A percentile compares a stretch with the other conserved stretches of the same genome.
These are phyloP conservation scores for Panzeria rudis DNA, from an alignment of 2,888 invertebrate genomes.

Conservation along the genomic window DNA sequence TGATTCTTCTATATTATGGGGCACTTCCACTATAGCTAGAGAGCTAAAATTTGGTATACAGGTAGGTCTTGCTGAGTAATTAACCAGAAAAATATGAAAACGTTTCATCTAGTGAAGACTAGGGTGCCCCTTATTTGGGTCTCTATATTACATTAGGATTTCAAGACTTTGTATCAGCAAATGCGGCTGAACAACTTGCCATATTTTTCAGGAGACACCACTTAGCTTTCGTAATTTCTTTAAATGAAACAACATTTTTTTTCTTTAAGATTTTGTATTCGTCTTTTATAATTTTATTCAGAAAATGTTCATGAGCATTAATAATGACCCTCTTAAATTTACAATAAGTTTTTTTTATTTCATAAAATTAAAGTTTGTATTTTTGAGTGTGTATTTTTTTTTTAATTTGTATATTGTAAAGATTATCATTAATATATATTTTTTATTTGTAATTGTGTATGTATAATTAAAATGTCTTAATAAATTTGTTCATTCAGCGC, in stretches of 20 bases:
- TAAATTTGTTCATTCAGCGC: slow-evolving; percentile 55
- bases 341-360: slow-evolving; percentile 48
- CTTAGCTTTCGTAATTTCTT: too few relatives aligned
- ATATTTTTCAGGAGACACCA: too few relatives aligned
- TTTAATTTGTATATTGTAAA: slow-evolving; percentile 49
- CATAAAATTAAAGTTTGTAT: slow-evolving; percentile 18
- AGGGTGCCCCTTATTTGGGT: too few relatives aligned
- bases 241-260: neutral
- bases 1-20: too few relatives aligned
- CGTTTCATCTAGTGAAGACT: too few relatives aligned
- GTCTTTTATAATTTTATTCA: slow-evolving; percentile 64
- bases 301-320: slow-evolving; percentile 69
- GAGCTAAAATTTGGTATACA: too few relatives aligned
- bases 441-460: slow-evolving; percentile 39
- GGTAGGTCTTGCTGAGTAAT: too few relatives aligned
- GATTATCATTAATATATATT: slow-evolving; percentile 34
- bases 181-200: too few relatives aligned
- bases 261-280: slow-evolving; percentile 40
- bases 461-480: slow-evolving; percentile 46
- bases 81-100: too few relatives aligned
- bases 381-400: slow-evolving; percentile 28
- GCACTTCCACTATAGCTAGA: too few relatives aligned
- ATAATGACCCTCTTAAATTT: slow-evolving; percentile 55
- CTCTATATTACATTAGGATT: too few relatives aligned
- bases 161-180: too few relatives aligned